Percentiles rank a stretch among this genome's conserved stretches.
Conservation (phyloP, 2,797 vertebrate genomes). For the Apogon hyalosoma region DNA sequence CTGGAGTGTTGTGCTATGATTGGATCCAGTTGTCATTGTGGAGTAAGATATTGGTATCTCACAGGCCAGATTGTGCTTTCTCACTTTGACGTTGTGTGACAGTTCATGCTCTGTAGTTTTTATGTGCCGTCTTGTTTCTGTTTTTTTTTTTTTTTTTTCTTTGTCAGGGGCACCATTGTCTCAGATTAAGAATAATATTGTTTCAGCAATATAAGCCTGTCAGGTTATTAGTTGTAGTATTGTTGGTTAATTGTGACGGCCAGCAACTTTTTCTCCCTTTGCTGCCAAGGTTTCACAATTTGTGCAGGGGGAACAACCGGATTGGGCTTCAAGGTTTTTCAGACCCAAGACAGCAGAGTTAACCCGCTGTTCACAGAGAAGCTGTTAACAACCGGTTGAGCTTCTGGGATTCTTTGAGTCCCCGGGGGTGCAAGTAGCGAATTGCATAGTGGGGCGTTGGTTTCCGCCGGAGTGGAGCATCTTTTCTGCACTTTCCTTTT, state of each 20-base stretch:
- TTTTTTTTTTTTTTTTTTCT: slow-evolving; percentile 1
- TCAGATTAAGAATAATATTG: slow-evolving; percentile 67
- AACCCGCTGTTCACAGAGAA: no score
- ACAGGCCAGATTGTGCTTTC: slow-evolving; percentile 71
- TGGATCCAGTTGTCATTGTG: slow-evolving; percentile 75
- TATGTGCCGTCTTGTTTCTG: slow-evolving; percentile 43
- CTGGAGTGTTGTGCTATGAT: slow-evolving; percentile 67
- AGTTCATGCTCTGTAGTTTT: slow-evolving; percentile 68
- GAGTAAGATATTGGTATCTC: slow-evolving; percentile 73
- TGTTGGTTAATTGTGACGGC: slow-evolving; percentile 60
- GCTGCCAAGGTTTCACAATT: not conserved
- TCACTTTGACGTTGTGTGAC: slow-evolving; percentile 70
- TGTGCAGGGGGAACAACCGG: no score
- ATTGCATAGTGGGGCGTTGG: no score
- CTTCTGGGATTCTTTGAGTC: no score
- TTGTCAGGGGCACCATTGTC: slow-evolving; percentile 37
- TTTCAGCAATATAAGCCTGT: slow-evolving; percentile 54
- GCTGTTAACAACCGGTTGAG: no score
- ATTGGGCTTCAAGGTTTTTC: no score
- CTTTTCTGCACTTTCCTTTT: no score
- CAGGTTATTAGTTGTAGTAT: slow-evolving; percentile 62
- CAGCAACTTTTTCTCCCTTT: slow-evolving; percentile 43
- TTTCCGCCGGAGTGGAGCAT: no score
- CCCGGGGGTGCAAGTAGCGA: no score
- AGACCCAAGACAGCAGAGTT: no score